Conservation (phyloP, 2,113 vertebrate genomes). For the Tor tambroides region DNA sequence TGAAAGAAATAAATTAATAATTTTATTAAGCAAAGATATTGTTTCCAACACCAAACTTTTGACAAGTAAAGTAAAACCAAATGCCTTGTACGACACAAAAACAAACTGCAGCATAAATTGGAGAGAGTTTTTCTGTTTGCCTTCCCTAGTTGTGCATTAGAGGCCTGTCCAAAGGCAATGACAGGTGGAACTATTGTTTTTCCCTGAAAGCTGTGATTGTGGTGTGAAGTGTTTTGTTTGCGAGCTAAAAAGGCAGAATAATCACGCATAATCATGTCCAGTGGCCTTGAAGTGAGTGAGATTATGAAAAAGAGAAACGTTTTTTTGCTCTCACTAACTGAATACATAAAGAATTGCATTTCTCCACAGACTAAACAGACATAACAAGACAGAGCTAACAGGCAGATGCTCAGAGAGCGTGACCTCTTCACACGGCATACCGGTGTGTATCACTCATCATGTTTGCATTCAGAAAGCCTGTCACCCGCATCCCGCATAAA, state of each 20-base stretch:
- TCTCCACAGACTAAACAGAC: neutral
- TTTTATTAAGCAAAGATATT: neutral
- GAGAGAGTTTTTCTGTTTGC: neutral
- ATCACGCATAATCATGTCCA: neutral
- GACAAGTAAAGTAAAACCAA: neutral
- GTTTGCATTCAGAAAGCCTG: conserved; percentile 34
- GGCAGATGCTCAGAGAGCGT: neutral
- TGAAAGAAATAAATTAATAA: neutral
- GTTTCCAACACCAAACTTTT: neutral
- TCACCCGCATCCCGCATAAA: conserved; percentile 44
- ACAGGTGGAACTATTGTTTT: neutral
- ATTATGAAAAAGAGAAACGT: neutral
- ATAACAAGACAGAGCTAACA: neutral
- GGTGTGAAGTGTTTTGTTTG: conserved; percentile 45
- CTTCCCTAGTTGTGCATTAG: neutral
- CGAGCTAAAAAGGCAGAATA: neutral
- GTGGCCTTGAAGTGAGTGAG: neutral
- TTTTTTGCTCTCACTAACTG: neutral
- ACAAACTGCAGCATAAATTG: neutral
- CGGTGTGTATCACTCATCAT: neutral
- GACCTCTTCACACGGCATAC: conserved; percentile 7
- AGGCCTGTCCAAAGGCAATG: neutral
- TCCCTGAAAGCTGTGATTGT: conserved; percentile 11
- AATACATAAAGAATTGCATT: conserved; percentile 2
- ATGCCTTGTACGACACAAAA: neutral